Percentiles rank a stretch among this genome's conserved stretches.
phyloP scores from a whole-genome alignment of 2,888 invertebrate species.

The Aproaerema taeniolella region DNA sequence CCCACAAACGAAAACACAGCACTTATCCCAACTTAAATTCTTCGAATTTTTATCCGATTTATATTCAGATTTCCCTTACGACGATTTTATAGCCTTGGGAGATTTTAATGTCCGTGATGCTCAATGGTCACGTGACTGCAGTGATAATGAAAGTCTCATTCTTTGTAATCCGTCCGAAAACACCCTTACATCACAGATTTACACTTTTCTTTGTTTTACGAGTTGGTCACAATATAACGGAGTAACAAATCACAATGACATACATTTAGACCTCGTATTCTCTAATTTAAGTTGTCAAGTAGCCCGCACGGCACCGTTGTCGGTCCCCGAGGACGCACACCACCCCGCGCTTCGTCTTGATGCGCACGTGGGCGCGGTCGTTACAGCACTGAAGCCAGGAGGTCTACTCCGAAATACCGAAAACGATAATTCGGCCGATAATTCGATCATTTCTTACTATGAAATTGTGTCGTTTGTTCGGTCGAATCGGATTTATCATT shows the following conservation, averaged over 20 bases:
- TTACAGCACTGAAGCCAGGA: too few species aligned
- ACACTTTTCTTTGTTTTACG: conserved; percentile 2
- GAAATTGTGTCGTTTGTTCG: too few species aligned
- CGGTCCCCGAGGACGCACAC: not conserved
- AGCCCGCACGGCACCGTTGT: not conserved
- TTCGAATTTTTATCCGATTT: conserved; percentile 6
- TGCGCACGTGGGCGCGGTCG: too few species aligned
- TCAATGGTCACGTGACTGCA: not conserved
- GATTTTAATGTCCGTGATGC: conserved; percentile 9
- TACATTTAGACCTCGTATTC: not conserved
- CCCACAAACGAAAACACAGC: not conserved
- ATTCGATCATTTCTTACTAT: too few species aligned
- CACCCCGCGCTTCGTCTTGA: not conserved
- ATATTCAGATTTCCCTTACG: not conserved
- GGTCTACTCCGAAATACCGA: too few species aligned
- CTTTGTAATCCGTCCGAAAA: conserved; percentile 1
- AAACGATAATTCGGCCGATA: too few species aligned
- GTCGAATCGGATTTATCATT: too few species aligned
- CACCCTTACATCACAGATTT: conserved; percentile 3
- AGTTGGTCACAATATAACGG: not conserved
- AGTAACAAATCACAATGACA: not conserved
- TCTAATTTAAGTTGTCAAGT: not conserved
- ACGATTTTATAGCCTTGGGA: not conserved
- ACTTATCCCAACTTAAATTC: not conserved
- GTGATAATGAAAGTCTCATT: not conserved